A percentile compares a stretch with the other conserved stretches of the same genome.
Conservation (phyloP, 2,113 vertebrate genomes). For the Theristicus caerulescens region DNA sequence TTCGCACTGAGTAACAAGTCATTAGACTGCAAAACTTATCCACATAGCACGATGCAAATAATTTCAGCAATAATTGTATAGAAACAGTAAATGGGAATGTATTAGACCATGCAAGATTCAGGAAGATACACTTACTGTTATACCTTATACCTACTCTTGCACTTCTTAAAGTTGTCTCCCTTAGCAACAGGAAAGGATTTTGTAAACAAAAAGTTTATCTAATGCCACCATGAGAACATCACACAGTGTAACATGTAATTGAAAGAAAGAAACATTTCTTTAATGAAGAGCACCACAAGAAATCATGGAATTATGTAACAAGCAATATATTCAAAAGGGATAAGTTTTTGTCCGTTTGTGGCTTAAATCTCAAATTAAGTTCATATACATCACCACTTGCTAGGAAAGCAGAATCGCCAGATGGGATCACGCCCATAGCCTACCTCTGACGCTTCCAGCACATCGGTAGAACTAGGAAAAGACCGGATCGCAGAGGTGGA, state of each 20-base stretch:
- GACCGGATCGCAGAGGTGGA: background rate
- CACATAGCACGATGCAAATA: background rate
- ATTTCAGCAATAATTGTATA: background rate
- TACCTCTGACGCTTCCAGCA: background rate
- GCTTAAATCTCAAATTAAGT: background rate
- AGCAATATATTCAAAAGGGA: background rate
- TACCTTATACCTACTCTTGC: background rate
- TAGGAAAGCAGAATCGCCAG: background rate
- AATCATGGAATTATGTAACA: background rate
- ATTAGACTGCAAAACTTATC: constrained; percentile 9
- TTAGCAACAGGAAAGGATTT: background rate
- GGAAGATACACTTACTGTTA: background rate
- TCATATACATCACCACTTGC: background rate
- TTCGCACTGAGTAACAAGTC: constrained; percentile 19
- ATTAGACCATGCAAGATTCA: background rate
- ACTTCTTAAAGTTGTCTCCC: background rate
- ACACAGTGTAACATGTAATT: fast-evolving
- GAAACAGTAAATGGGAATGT: background rate
- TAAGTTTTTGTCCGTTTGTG: background rate
- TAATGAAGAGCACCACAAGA: background rate
- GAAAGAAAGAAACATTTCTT: background rate
- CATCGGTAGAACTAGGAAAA: background rate
- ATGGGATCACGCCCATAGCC: background rate
- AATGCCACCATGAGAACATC: background rate
- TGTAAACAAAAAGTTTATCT: background rate